phyloP scores from a whole-genome alignment of 2,888 invertebrate genomes.

The Auanema freiburgensis region DNA sequence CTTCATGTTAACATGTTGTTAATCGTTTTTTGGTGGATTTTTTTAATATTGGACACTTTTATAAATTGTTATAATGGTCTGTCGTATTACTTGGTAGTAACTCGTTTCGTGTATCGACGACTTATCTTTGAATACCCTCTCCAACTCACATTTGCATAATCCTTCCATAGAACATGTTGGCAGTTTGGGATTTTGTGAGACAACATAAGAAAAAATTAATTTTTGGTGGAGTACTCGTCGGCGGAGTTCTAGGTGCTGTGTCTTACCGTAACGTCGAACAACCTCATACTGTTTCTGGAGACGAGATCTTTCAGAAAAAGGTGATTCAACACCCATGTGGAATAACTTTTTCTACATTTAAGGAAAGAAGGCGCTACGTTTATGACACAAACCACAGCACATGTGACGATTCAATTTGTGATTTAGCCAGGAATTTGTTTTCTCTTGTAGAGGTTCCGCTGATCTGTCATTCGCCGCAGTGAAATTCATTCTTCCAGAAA shows the following conservation, averaged over 20 bases:
- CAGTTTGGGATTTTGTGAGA: constrained; percentile 51
- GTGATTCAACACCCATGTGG: background rate
- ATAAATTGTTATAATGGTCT: too few species aligned
- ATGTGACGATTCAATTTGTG: constrained; percentile 41
- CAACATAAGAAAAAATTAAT: constrained; percentile 47
- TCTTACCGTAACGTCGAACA: background rate
- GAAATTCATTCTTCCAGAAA: constrained; percentile 17
- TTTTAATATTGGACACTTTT: too few species aligned
- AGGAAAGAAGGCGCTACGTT: constrained; percentile 50
- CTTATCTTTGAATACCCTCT: too few species aligned
- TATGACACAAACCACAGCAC: constrained; percentile 53
- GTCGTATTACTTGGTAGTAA: too few species aligned
- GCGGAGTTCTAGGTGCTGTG: constrained; percentile 22
- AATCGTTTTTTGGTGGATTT: background rate
- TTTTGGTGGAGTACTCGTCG: constrained; percentile 32
- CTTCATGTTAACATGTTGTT: constrained; percentile 1
- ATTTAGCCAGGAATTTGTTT: constrained; percentile 1
- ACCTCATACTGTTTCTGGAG: background rate
- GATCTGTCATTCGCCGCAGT: too few species aligned
- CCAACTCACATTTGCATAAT: constrained; percentile 1
- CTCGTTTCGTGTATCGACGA: too few species aligned
- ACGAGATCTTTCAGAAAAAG: too few species aligned
- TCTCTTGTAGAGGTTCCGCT: background rate
- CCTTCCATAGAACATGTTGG: constrained; percentile 25
- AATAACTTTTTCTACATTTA: constrained; percentile 10